Base-by-base conservation (phyloP, 2,113 vertebrate genomes). In the Microtus richardsoni region DNA sequence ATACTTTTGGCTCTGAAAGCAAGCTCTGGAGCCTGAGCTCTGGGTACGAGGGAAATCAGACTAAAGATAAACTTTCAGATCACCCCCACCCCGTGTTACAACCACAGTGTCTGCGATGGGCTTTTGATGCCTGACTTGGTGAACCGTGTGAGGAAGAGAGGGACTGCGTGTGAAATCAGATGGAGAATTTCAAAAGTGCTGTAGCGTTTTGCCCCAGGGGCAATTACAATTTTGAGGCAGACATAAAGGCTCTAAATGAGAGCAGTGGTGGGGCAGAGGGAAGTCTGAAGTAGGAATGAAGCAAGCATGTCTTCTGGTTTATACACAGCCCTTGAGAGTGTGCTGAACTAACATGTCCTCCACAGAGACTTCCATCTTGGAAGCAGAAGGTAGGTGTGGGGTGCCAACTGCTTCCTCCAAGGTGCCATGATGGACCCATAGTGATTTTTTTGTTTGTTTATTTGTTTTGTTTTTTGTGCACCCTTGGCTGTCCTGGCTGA, bases 171-270 rank as follows among this genome's bases (percentile, higher is more conserved):
- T 82, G 79, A 73, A 90, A 90, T 92, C 77, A 90, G 88, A 87
- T 41, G 64, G 74, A 91, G 6, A 39, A 44, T 39, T n/a, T 90
- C 52, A 49, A 79, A 54, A 49, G 24, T 49, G n/a, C 41, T 49
- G 22, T 62, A 64, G 74, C 19, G 62, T 82, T 87, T 87, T 93
- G 24, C 36, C 79, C 36, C 14, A 3, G 5, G 13, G 93, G 7
- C 85, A 49, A 39, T 85, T 85, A 36, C 58, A 68, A 86, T 94
- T 88, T 54, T 87, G 44, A 93, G 93, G 24, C 49, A 78, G 44
- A 84, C 64, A 44, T 73, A 82, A 92, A 89, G 79, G 68, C 62
- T 52, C 47, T 49, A 86, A 83, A 21, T 90, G 64, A 44, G 36
- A 88, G 84, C 19, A 86, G 22, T 24, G 64, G 44, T 68, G 44